These are phyloP conservation scores for Drosophila rhopaloa DNA, from an alignment of 1,140 invertebrate species.

Conservation along the genomic window DNA sequence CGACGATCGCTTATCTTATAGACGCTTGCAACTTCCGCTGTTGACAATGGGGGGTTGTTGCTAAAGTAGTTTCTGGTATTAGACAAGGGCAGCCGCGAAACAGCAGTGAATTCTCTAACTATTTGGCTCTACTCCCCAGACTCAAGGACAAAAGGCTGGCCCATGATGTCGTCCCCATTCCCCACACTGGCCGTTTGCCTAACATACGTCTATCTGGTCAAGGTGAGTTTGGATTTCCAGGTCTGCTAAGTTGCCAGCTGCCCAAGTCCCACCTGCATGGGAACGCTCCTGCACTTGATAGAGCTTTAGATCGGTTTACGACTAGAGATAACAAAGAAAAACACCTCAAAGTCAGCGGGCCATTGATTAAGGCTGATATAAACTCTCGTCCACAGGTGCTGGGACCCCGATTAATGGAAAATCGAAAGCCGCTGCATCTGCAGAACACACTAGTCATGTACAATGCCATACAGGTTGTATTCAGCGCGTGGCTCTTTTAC, in stretches of 20 bases:
- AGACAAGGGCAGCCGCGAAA: neutral
- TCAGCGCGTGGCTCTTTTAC: slow-evolving; percentile 93
- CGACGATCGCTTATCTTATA: slow-evolving; percentile 46
- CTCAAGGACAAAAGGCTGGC: slow-evolving; percentile 92
- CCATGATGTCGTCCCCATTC: slow-evolving; percentile 92
- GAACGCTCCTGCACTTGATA: neutral
- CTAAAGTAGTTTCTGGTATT: neutral
- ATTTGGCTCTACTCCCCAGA: slow-evolving; percentile 85
- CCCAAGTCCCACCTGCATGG: neutral
- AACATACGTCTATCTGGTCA: slow-evolving; percentile 91
- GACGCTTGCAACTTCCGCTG: slow-evolving; percentile 16
- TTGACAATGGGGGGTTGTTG: neutral
- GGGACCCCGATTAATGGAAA: slow-evolving; percentile 94
- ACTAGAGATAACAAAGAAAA: slow-evolving; percentile 29
- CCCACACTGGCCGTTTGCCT: slow-evolving; percentile 92
- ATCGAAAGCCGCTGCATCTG: slow-evolving; percentile 93
- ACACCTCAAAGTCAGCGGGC: neutral
- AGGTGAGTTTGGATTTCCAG: slow-evolving; percentile 85
- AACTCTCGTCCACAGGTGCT: slow-evolving; percentile 84
- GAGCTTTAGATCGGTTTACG: slow-evolving; percentile 6
- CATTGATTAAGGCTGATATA: slow-evolving; percentile 10
- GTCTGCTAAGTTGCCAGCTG: neutral
- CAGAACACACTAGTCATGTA: slow-evolving; percentile 92
- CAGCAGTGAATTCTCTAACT: neutral
- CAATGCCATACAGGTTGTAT: slow-evolving; percentile 93